phyloP scores from a whole-genome alignment of 2,797 vertebrate species.

The Sebastes kiyomatsui region DNA sequence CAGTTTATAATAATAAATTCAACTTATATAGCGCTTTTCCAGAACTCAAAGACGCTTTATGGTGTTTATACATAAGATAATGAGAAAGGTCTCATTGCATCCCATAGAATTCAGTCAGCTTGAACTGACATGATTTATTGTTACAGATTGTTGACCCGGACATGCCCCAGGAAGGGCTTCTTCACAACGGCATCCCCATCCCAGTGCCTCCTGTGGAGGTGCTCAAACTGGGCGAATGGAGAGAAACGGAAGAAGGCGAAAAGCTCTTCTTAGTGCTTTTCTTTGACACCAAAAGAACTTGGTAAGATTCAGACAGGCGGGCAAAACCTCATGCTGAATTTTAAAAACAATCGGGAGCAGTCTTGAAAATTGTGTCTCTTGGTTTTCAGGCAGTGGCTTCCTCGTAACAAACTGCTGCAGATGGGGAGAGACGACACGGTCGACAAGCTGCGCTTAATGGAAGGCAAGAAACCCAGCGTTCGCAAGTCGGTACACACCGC shows the following conservation, averaged over 20 bases:
- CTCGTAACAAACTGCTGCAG: slow-evolving; percentile 91
- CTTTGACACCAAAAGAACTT: slow-evolving; percentile 99
- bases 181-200: slow-evolving; percentile 98
- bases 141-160: slow-evolving; percentile 94
- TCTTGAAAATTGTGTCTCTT: slow-evolving; percentile 6
- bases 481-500: slow-evolving; percentile 98
- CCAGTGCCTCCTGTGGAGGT: slow-evolving; percentile 96
- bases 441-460: slow-evolving; percentile 96
- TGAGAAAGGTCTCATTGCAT: neutral
- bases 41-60: neutral
- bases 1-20: neutral
- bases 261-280: slow-evolving; percentile 98
- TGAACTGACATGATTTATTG: slow-evolving; percentile 27
- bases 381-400: slow-evolving; percentile 94
- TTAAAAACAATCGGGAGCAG: neutral
- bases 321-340: slow-evolving; percentile 14
- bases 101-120: neutral
- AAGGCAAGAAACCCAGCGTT: slow-evolving; percentile 96
- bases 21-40: no score
- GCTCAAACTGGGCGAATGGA: slow-evolving; percentile 91
- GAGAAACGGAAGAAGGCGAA: slow-evolving; percentile 88
- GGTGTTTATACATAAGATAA: neutral
- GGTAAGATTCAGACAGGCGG: slow-evolving; percentile 82
- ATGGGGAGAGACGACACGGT: slow-evolving; percentile 94
- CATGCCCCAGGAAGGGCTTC: slow-evolving; percentile 96